Conservation (phyloP, 2,888 invertebrate species). For the Hyposoter didymator region DNA sequence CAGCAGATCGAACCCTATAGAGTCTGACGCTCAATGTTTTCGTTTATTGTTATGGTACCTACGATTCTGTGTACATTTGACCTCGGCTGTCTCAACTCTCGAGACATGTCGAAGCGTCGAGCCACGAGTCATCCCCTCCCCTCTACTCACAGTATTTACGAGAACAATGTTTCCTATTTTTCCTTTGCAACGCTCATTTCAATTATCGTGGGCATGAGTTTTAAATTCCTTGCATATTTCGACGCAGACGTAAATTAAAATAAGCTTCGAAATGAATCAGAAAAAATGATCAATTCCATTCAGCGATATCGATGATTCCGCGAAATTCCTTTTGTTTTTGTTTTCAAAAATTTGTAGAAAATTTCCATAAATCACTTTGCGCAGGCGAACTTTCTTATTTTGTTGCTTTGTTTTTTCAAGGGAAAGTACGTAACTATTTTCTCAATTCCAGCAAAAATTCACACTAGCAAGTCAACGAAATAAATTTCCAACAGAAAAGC, state of each 20-base stretch:
- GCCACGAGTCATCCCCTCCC: neutral
- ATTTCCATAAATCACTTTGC: neutral
- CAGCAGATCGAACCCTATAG: neutral
- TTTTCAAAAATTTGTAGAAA: neutral
- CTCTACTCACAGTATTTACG: neutral
- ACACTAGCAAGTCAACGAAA: neutral
- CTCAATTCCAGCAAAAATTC: neutral
- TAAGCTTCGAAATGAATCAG: neutral
- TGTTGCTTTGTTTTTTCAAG: neutral
- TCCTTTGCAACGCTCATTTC: neutral
- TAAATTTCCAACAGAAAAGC: neutral
- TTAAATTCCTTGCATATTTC: neutral
- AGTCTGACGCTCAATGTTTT: neutral
- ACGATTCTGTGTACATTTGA: conserved; percentile 2
- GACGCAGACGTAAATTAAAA: neutral
- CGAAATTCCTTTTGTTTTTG: neutral
- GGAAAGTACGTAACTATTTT: too few species aligned
- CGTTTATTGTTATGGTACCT: conserved; percentile 13
- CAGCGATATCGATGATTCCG: neutral
- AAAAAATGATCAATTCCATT: neutral
- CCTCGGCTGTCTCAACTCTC: conserved; percentile 8
- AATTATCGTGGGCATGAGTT: neutral
- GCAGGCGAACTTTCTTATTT: neutral
- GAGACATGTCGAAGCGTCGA: conserved; percentile 38
- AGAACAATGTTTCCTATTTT: conserved; percentile 8